Base-by-base conservation (phyloP, 2,888 invertebrate species). In the Scaptomyza tumidula region DNA sequence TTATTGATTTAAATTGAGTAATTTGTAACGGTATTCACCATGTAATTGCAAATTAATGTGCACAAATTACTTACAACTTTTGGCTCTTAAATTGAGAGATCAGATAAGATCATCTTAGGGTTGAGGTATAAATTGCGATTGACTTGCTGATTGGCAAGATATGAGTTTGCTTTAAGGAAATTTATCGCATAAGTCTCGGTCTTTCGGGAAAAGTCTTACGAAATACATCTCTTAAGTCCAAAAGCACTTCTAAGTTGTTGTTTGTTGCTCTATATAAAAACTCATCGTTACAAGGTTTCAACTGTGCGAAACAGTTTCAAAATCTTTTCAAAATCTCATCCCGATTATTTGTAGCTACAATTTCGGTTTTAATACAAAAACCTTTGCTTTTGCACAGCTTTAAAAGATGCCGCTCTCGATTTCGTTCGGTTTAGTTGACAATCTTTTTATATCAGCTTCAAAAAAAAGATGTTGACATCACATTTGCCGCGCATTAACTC, bases 1-100 rank as follows among this genome's bases (percentile, higher is more conserved):
- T 82, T 82, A 85, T 83, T 83, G 83, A 83, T 82, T 85, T 78
- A 83, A 83, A 83, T 83, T 85, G 85, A 83, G 83, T 69, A 80
- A 85, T 83, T 83, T 85, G 79, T 71, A 76, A 64, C 33, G 55
- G 48, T 58, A 41, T 44, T 49, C 60, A 52, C 53, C 55, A 63
- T 68, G 69, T 74, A 74, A 82, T 82, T 78, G 76, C 59, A 44
- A 66, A 62, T 84, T 78, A 71, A 82, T 83, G 71, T 58, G 46
- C 49, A 56, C 13, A 68, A 63, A 75, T 68, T 63, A 74, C 48
- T 71, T 59, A 50, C 67, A 70, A 71, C 63, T 62, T 78, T 69
- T 54, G 71, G 54, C 44, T 53, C 3, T 14, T 27, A 27, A 77
- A 73, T 73, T 78, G 76, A 68, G 62, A 66, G 69, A 60, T 81